Evolutionary conservation across 2,113 vertebrate species (phyloP), one percentile per base, ranked within the genome.

Genomic region (Bubalus kerabau): DNA sequence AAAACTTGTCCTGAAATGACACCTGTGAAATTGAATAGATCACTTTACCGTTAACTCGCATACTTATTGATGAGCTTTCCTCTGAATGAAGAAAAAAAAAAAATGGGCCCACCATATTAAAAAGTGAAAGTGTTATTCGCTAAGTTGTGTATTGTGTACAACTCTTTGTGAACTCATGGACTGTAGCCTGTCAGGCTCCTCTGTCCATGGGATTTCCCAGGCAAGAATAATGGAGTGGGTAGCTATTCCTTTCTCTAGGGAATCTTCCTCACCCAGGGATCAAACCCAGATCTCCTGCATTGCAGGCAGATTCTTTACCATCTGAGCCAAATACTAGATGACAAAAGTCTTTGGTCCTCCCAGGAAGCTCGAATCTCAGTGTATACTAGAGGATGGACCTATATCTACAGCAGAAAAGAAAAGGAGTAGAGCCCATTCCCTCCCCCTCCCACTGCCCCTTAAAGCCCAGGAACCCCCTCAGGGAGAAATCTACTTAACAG

Each of bases 11-110:
- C 76, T 90, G 46, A 91, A 91, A 89, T 92, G 19, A 83, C 32
- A 43, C n/a, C 89, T 88, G 19, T 57, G 92, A 98, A 96, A 84
- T 30, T 26, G 43, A 89, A 97, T 48, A 85, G 50, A 78, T 40
- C 5, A 0, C 19, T 87, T 71, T 94, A 14, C 87, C 0, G 0
- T 62, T 87, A 95, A 59, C 36, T 40, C 91, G 62, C 28, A 64
- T 88, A 86, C 94, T 94, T 92, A 95, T 21, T 96, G 40, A 87
- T 71, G 46, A 87, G 26, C 62, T 80, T 60, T 89, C 36, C 10
- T 81, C 90, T 82, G 56, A 52, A 74, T 52, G 26, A 93, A 83
- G 52, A 15, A 32, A 81, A 76, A 62, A 67, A 67, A 82, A 64
- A 85, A 48, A 62, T 0, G 17, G 80, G 76, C 13, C 10, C 52